Percentiles rank a stretch among this genome's conserved stretches.
These are phyloP conservation scores for Anguilla pacifica DNA, from an alignment of 2,797 vertebrate species.

Conservation along the genomic window DNA sequence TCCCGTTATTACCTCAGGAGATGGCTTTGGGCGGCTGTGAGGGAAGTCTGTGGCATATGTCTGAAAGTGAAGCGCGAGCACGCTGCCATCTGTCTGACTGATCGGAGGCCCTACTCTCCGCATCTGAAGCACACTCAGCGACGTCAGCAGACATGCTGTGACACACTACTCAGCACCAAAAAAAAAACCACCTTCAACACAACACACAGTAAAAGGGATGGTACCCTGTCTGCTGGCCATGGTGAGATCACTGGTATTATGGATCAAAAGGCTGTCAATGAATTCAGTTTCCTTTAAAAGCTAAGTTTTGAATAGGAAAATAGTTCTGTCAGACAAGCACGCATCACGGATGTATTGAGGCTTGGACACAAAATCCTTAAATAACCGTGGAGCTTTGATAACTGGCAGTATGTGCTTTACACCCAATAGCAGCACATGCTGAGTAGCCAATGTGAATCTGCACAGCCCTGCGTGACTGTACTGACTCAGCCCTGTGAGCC, in stretches of 20 bases:
- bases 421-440: not conserved
- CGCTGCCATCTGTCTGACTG: not conserved
- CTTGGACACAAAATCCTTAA: slow-evolving; percentile 9
- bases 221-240: not conserved
- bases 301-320: slow-evolving; percentile 7
- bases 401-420: slow-evolving; percentile 3
- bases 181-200: not conserved
- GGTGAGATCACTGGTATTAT: not conserved
- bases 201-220: not conserved
- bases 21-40: not conserved
- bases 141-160: not conserved
- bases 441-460: not conserved
- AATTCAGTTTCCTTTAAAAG: not conserved
- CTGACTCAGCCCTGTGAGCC: not conserved
- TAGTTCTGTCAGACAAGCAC: not conserved
- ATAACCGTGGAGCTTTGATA: not conserved
- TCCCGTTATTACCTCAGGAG: not conserved
- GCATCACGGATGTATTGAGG: slow-evolving; percentile 1
- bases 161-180: not conserved
- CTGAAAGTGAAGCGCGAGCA: not conserved
- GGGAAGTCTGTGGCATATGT: slow-evolving; percentile 13
- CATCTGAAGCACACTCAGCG: not conserved
- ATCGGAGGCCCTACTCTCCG: not conserved
- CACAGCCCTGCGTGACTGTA: not conserved
- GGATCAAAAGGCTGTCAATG: not conserved